Conservation (phyloP, 1,140 invertebrate genomes). For the Pseudomyrmex cubaensis region DNA sequence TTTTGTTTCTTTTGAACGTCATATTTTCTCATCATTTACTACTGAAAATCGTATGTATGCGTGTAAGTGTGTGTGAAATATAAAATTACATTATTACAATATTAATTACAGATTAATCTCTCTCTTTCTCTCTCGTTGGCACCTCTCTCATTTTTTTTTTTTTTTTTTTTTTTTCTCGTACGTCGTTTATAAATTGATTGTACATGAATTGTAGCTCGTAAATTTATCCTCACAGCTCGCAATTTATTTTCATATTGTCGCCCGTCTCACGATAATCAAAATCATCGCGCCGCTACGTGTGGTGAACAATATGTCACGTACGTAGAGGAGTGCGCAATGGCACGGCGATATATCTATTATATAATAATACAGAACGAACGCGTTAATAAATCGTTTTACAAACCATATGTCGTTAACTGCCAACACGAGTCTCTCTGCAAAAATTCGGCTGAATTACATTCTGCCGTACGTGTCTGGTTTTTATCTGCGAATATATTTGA, state of each 20-base stretch:
- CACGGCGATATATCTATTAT: slow-evolving; percentile 54
- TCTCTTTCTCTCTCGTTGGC: slow-evolving; percentile 53
- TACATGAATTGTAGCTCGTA: slow-evolving; percentile 16
- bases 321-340: slow-evolving; percentile 21
- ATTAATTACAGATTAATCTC: slow-evolving; percentile 51
- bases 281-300: neutral
- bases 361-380: slow-evolving; percentile 59
- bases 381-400: slow-evolving; percentile 49
- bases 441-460: slow-evolving; percentile 62
- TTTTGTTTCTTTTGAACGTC: neutral
- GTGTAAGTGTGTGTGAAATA: neutral
- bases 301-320: neutral
- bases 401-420: slow-evolving; percentile 62
- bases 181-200: no score
- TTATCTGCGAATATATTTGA: slow-evolving; percentile 68
- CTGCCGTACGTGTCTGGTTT: slow-evolving; percentile 16
- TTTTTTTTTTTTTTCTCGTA: slow-evolving; percentile 40
- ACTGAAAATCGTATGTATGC: neutral
- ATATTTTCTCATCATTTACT: neutral
- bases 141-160: slow-evolving; percentile 34
- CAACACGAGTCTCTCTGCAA: slow-evolving; percentile 65
- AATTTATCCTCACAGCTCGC: neutral
- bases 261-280: neutral
- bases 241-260: slow-evolving; percentile 1
- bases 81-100: slow-evolving; percentile 60